These are phyloP conservation scores for Trachelus tabidus DNA, from an alignment of 2,888 invertebrate genomes.

Conservation along the genomic window DNA sequence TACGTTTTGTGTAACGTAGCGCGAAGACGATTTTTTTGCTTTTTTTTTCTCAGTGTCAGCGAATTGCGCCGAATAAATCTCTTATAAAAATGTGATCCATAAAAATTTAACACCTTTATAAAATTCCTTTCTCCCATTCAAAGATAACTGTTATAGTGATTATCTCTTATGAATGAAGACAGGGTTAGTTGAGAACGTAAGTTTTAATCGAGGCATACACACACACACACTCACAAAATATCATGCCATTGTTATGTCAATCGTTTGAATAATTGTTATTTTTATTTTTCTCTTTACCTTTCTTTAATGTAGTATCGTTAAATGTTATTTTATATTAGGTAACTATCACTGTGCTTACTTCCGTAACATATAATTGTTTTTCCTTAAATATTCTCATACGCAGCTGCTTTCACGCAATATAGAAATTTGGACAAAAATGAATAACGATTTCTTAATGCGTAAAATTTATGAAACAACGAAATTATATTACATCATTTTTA, in stretches of 20 bases:
- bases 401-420: constrained; percentile 20
- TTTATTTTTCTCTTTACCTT: background rate
- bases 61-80: constrained; percentile 35
- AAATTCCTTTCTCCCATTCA: constrained; percentile 22
- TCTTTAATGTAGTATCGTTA: constrained; percentile 16
- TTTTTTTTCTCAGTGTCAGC: constrained; percentile 18
- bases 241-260: constrained; percentile 38
- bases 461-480: too few species aligned
- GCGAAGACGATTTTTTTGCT: too few species aligned
- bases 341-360: constrained; percentile 61
- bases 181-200: constrained; percentile 33
- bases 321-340: constrained; percentile 35
- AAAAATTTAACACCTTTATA: constrained; percentile 35
- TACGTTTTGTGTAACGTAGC: background rate
- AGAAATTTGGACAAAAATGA: too few species aligned
- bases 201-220: constrained; percentile 43
- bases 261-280: constrained; percentile 25
- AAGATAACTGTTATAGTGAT: constrained; percentile 4
- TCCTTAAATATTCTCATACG: constrained; percentile 33
- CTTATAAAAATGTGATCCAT: constrained; percentile 35
- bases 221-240: constrained; percentile 48
- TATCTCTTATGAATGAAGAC: constrained; percentile 29
- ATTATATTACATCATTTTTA: too few species aligned
- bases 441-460: too few species aligned
- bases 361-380: constrained; percentile 54